Base-by-base conservation (phyloP, 2,113 vertebrate species). In the Polyodon spathula region DNA sequence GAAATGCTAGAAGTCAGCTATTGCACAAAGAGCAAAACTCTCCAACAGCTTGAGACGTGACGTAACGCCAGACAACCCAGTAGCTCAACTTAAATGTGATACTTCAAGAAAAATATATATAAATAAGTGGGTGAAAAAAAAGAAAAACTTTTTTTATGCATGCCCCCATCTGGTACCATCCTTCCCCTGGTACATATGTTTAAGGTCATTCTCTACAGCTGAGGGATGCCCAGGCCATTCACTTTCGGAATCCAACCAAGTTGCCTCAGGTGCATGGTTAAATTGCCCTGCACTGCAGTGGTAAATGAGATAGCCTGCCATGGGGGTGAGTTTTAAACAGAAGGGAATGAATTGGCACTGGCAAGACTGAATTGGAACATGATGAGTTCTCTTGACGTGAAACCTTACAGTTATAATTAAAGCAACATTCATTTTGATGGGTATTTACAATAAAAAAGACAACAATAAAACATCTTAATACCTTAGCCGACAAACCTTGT, bases 401-500 rank as follows among this genome's bases (percentile, higher is more conserved):
- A 67, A 58, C 67, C 46, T 56, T 69, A 64, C 67, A 68, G 76
- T 70, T 72, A 62, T 76, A 71, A 72, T 80, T 74, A 72, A 75
- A 52, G 66, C 40, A 9, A 59, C 38, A 58, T 70, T 66, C 76
- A 61, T 72, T 73, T 71, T 71, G 73, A 63, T 66, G 66, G 37
- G n/a, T 60, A 62, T 65, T 73, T 73, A 68, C 55, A 65, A 40
- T 6, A 50, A 60, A 69, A 61, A n/a, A 53, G 54, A 63, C 70
- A 63, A 63, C 58, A 60, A 68, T 54, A 64, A 59, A 63, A 55
- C 65, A 64, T 56, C 62, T 64, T 75, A 63, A 65, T 56, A 55
- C 51, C 69, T 66, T 71, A 76, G 81, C 73, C 73, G 71, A 68
- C 75, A 76, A n/a, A n/a, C n/a, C n/a, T n/a, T n/a, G n/a, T n/a